Conservation (phyloP, 2,888 invertebrate genomes). For the Agrenia bidenticulata region DNA sequence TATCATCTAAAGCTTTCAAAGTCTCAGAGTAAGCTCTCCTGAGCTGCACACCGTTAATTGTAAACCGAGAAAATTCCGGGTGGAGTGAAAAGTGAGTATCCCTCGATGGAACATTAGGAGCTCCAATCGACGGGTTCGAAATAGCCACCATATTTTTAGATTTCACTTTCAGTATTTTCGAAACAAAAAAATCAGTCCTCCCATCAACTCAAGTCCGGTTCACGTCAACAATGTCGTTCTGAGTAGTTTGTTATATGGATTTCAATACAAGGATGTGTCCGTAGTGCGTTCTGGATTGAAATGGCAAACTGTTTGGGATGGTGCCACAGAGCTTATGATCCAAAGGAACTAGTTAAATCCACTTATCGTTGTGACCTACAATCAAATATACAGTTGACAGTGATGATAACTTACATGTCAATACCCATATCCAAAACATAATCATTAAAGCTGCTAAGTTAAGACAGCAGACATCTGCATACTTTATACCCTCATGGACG, state of each 20-base stretch:
- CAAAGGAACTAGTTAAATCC: background rate
- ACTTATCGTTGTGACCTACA: slow-evolving; percentile 24
- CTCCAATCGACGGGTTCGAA: background rate
- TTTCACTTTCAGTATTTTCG: background rate
- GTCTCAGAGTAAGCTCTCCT: slow-evolving; percentile 50
- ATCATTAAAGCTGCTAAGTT: no score
- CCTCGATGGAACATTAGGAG: background rate
- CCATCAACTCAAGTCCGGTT: no score
- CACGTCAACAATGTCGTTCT: no score
- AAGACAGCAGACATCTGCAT: no score
- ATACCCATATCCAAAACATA: no score
- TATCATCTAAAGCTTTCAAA: slow-evolving; percentile 51
- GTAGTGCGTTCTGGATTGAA: no score
- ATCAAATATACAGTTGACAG: slow-evolving; percentile 17
- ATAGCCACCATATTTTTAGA: background rate
- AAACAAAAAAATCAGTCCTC: background rate
- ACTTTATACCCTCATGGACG: no score
- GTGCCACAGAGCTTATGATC: background rate
- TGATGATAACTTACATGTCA: background rate
- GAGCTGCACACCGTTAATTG: slow-evolving; percentile 48
- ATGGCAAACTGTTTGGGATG: no score
- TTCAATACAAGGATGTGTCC: no score
- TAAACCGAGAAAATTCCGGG: slow-evolving; percentile 51
- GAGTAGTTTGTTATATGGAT: no score
- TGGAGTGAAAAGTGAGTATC: slow-evolving; percentile 22